A percentile compares a stretch with the other conserved stretches of the same genome.
phyloP scores from a whole-genome alignment of 1,140 invertebrate genomes.

The Euwallacea fornicatus region DNA sequence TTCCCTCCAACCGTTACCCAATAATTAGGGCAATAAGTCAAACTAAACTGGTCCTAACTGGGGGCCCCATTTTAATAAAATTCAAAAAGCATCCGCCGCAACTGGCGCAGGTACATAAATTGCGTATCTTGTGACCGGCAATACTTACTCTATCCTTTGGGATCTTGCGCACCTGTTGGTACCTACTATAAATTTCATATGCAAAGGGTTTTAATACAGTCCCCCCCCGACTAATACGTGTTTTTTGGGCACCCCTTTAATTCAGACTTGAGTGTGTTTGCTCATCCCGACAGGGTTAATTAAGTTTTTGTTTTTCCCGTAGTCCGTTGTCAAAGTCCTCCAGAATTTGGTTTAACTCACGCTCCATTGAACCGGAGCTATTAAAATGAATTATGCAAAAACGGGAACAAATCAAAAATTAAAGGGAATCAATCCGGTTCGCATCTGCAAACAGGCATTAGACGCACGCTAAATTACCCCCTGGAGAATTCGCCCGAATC shows the following conservation, averaged over 20 bases:
- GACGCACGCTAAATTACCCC: slow-evolving; percentile 38
- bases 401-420: slow-evolving; percentile 32
- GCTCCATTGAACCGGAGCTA: slow-evolving; percentile 18
- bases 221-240: slow-evolving; percentile 6
- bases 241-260: slow-evolving; percentile 6
- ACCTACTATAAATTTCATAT: slow-evolving; percentile 27
- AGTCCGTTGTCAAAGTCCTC: neutral
- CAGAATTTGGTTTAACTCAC: neutral
- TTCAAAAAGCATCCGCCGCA: slow-evolving; percentile 10
- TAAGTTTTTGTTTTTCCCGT: slow-evolving; percentile 3
- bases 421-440: slow-evolving; percentile 33
- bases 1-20: slow-evolving; percentile 13
- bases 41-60: neutral
- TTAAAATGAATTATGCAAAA: slow-evolving; percentile 32
- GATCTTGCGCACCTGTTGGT: slow-evolving; percentile 29
- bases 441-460: slow-evolving; percentile 34
- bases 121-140: neutral
- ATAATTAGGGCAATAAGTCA: slow-evolving; percentile 20
- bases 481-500: slow-evolving; percentile 28
- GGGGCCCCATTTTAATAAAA: slow-evolving; percentile 19
- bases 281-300: slow-evolving; percentile 4
- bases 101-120: slow-evolving; percentile 31
- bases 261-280: slow-evolving; percentile 3
- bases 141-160: slow-evolving; percentile 17
- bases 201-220: slow-evolving; percentile 28